Percentiles rank a stretch among this genome's conserved stretches.
Evolutionary conservation across 2,888 invertebrate genomes (phyloP).

Genomic region (Caenorhabditis imperialis): DNA sequence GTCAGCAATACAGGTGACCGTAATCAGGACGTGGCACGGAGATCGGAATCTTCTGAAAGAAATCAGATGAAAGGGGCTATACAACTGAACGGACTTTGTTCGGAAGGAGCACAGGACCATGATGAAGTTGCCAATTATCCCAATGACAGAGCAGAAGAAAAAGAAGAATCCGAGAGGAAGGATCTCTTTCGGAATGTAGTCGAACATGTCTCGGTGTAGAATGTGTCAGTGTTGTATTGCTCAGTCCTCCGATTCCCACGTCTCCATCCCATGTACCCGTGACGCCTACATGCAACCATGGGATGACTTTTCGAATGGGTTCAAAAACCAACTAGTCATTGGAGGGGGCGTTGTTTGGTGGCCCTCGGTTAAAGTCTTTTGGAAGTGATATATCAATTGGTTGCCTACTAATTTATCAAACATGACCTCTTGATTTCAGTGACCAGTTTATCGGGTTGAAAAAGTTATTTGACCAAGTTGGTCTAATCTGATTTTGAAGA

Average conservation of each 20-base stretch:
- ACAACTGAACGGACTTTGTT: slow-evolving; percentile 17
- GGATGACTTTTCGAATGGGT: slow-evolving; percentile 13
- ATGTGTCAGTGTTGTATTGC: slow-evolving; percentile 1
- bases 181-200: slow-evolving; percentile 44
- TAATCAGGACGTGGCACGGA: slow-evolving; percentile 55
- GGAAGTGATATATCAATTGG: no score
- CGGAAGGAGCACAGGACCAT: slow-evolving; percentile 40
- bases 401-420: no score
- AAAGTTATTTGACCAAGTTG: no score
- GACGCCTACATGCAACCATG: slow-evolving; percentile 33
- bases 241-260: slow-evolving; percentile 13
- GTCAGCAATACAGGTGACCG: slow-evolving; percentile 52
- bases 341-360: no score
- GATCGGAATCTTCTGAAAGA: slow-evolving; percentile 48
- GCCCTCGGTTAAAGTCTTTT: no score
- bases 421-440: no score
- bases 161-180: slow-evolving; percentile 59
- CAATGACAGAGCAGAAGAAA: slow-evolving; percentile 42
- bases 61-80: no score
- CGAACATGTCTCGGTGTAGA: slow-evolving; percentile 31
- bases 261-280: slow-evolving; percentile 17
- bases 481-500: slow-evolving; percentile 13
- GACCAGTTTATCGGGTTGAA: no score
- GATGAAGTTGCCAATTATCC: slow-evolving; percentile 50
- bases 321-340: slow-evolving; percentile 43